A percentile compares a stretch with the other conserved stretches of the same genome.
These are phyloP conservation scores for Diacarnus erythraeanus DNA, from an alignment of 37 sponge, comb jelly and placozoan species.

Conservation along the genomic window DNA sequence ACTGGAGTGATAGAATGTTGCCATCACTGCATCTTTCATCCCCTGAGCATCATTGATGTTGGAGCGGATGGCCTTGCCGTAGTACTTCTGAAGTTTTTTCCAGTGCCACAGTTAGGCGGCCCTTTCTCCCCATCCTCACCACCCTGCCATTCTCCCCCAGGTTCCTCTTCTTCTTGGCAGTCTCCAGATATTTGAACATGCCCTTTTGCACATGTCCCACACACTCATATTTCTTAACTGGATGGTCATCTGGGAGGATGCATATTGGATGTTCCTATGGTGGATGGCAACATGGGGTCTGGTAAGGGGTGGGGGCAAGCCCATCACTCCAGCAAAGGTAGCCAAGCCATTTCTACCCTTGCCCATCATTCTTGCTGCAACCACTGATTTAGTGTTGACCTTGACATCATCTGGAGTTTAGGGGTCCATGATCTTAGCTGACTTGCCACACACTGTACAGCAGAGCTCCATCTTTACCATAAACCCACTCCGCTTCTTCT, in stretches of 20 bases:
- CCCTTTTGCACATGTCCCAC: constrained; percentile 15
- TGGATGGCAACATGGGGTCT: background rate
- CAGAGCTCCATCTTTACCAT: background rate
- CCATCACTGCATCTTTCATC: constrained; percentile 13
- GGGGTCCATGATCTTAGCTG: background rate
- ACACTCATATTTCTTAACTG: background rate
- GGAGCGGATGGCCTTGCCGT: constrained; percentile 6
- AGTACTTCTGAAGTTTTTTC: constrained; percentile 5
- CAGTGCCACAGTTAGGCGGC: background rate
- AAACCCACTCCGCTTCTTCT: constrained; percentile 6
- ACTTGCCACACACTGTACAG: background rate
- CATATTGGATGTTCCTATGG: too few relatives aligned
- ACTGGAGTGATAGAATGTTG: background rate
- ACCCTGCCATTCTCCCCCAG: background rate
- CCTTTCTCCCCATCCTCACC: constrained; percentile 1
- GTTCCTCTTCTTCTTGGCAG: background rate
- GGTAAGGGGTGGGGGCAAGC: background rate
- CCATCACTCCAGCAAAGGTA: background rate
- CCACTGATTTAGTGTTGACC: background rate
- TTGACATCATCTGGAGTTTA: background rate
- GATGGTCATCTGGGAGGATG: background rate
- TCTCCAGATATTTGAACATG: background rate
- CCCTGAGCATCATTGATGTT: background rate
- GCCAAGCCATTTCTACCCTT: background rate
- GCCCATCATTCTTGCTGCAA: constrained; percentile 1